phyloP scores from a whole-genome alignment of 2,113 vertebrate species.

The Laticauda laticaudata region DNA sequence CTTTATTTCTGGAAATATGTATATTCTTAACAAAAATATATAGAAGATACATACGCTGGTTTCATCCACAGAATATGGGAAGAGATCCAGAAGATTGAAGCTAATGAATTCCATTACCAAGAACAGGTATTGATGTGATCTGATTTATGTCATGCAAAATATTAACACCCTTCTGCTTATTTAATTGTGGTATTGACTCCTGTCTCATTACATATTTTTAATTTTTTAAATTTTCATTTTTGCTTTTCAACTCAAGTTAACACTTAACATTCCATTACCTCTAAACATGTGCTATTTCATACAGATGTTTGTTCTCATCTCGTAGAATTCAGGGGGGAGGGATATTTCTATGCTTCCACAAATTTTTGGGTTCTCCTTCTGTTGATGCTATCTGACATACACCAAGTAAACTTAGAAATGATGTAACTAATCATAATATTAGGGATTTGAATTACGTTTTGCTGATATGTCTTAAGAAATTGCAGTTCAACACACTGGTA shows the following conservation, averaged over 20 bases:
- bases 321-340: neutral
- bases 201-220: neutral
- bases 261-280: neutral
- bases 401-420: neutral
- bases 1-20: conserved; percentile 10
- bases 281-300: neutral
- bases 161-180: neutral
- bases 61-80: conserved; percentile 84
- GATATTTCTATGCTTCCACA: neutral
- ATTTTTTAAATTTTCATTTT: neutral
- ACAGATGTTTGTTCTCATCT: neutral
- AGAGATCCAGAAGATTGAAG: conserved; percentile 97
- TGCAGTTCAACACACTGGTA: neutral
- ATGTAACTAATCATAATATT: neutral
- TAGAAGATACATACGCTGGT: conserved; percentile 4
- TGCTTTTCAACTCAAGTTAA: neutral
- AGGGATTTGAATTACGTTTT: neutral
- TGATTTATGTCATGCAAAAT: neutral
- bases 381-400: neutral
- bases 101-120: conserved; percentile 95
- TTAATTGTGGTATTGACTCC: neutral
- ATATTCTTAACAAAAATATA: neutral
- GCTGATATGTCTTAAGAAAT: neutral
- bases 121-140: conserved; percentile 80
- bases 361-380: neutral